Conservation (phyloP, 2,888 invertebrate species). For the Andrena chrysosceles region DNA sequence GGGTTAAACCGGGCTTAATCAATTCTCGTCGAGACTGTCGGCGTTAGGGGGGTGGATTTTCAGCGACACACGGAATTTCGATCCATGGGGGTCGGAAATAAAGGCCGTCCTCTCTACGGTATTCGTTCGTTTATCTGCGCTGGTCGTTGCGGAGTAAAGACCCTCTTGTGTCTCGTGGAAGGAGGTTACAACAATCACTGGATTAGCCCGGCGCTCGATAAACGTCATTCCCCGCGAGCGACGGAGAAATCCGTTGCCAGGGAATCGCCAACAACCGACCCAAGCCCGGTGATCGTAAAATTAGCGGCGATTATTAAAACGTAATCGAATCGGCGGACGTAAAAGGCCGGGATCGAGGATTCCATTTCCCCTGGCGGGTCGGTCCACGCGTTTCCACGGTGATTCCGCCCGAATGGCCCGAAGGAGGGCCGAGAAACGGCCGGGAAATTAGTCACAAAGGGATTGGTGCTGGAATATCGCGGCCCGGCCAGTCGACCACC, state of each 20-base stretch:
- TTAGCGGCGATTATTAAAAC: slow-evolving; percentile 19
- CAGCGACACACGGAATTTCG: slow-evolving; percentile 17
- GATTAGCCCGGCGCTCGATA: background rate
- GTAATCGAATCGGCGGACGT: slow-evolving; percentile 6
- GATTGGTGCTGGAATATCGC: slow-evolving; percentile 35
- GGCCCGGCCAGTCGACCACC: slow-evolving; percentile 11
- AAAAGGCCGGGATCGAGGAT: slow-evolving; percentile 13
- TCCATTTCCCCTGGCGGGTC: slow-evolving; percentile 28
- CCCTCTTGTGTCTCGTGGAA: background rate
- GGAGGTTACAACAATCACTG: background rate
- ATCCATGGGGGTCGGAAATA: background rate
- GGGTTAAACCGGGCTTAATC: slow-evolving; percentile 76
- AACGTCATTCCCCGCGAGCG: background rate
- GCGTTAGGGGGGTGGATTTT: slow-evolving; percentile 24
- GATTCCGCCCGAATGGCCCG: slow-evolving; percentile 27
- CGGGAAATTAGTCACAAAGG: slow-evolving; percentile 61
- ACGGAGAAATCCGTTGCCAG: no score
- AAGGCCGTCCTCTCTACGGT: background rate
- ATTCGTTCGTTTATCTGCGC: background rate
- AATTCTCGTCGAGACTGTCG: slow-evolving; percentile 68
- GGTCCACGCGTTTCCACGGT: slow-evolving; percentile 30
- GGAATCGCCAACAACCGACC: no score
- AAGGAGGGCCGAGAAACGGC: slow-evolving; percentile 14
- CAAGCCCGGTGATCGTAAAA: slow-evolving; percentile 4
- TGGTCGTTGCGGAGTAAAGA: no score